phyloP scores from a whole-genome alignment of 1,140 invertebrate genomes.

The Tetramorium alpestre region DNA sequence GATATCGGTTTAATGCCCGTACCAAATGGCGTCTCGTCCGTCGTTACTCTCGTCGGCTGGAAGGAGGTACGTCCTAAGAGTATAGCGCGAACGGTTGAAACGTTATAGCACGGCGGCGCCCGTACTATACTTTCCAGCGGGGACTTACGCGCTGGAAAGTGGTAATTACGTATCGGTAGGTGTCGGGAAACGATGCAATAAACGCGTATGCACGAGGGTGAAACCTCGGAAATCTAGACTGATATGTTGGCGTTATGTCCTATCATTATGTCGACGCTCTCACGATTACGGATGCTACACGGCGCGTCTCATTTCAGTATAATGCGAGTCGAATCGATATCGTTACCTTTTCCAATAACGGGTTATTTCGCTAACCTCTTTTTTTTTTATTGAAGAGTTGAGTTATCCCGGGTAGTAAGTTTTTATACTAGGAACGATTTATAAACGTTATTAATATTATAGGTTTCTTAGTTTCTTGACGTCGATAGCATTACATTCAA shows the following conservation, averaged over 20 bases:
- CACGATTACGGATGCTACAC: background rate
- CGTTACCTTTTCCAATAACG: background rate
- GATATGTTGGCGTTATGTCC: constrained; percentile 7
- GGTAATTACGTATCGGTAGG: constrained; percentile 62
- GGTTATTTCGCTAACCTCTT: background rate
- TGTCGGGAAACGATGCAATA: constrained; percentile 65
- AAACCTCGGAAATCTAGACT: background rate
- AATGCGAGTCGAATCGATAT: background rate
- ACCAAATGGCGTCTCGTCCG: constrained; percentile 65
- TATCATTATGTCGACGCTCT: constrained; percentile 3
- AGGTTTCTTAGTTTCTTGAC: background rate
- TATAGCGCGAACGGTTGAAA: background rate
- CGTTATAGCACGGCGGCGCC: constrained; percentile 50
- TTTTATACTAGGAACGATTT: background rate
- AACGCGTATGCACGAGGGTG: constrained; percentile 25
- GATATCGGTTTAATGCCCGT: constrained; percentile 69
- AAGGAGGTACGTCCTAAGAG: background rate
- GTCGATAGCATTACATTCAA: no score
- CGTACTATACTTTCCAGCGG: background rate
- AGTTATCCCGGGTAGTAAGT: background rate
- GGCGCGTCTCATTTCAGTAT: background rate
- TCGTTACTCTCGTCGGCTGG: constrained; percentile 35
- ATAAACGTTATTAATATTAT: background rate
- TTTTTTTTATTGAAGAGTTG: background rate
- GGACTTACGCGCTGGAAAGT: constrained; percentile 25